Evolutionary conservation across 2,797 vertebrate genomes (phyloP), one percentile per base, ranked within the genome.

Genomic region (Amniataba percoides): DNA sequence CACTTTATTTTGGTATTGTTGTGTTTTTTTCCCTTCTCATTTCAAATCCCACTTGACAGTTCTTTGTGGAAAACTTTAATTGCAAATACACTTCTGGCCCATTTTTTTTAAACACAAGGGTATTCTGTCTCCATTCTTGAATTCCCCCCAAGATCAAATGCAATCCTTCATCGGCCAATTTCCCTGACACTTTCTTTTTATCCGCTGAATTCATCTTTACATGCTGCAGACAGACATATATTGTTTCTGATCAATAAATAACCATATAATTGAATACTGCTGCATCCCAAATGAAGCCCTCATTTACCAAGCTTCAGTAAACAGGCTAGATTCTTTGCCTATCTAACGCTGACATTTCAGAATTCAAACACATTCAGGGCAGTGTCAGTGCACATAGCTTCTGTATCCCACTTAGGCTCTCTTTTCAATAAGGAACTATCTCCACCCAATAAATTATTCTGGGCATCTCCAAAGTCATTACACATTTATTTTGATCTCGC

Each of bases 401-500:
- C 83, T 86, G 89, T 80, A 89, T 87, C 85, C 90, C 88, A 91
- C 85, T 90, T 90, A 91, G 83, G 80, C 89, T 92, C 78, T 80
- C 84, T 87, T 92, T 92, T 88, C 90, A 94, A 92, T 90, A 92
- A 87, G 91, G 90, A 94, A 93, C 92, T 77, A 92, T 91, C 92
- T 93, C 74, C 87, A 94, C 91, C 93, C 92, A 94, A 97, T 97
- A 97, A 97, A 97, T 98, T 97, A 97, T 96, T 95, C 96, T 89
- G 92, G 94, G 94, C 90, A 95, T 93, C 95, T 96, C 95, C 91
- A 92, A 94, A 96, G 94, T 95, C 94, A 95, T 95, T 95, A 95
- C 95, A 95, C 96, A 97, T 98, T 97, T 96, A 96, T 96, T 97
- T 96, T 97, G 96, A 97, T 98, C 96, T 96, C 90, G 91, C 93